phyloP scores from a whole-genome alignment of 2,113 vertebrate species.

The Ictalurus punctatus region DNA sequence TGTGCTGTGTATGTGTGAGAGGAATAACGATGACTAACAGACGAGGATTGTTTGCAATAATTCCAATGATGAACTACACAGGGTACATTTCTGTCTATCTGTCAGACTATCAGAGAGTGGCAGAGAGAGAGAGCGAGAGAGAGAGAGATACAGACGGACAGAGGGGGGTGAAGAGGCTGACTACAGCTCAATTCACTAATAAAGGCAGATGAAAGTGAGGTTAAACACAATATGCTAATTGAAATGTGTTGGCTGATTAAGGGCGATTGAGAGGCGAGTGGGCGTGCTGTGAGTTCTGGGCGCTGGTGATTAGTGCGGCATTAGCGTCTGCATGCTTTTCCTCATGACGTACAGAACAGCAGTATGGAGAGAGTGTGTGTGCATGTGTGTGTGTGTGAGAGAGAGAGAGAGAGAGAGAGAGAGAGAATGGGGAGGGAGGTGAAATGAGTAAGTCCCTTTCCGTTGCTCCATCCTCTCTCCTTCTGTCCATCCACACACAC shows the following conservation, averaged over 20 bases:
- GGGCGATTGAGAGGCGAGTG: conserved; percentile 59
- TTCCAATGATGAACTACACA: background rate
- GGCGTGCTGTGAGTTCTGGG: conserved; percentile 69
- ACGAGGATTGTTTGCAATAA: background rate
- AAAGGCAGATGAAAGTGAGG: conserved; percentile 62
- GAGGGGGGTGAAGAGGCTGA: conserved; percentile 41
- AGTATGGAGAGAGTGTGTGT: conserved; percentile 45
- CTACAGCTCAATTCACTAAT: conserved; percentile 50
- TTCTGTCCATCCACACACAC: conserved; percentile 23
- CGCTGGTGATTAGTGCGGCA: conserved; percentile 72
- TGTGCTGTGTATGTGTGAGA: conserved; percentile 7
- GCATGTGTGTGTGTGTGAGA: background rate
- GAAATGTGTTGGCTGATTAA: conserved; percentile 65
- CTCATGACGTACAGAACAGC: conserved; percentile 59
- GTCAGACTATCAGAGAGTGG: background rate
- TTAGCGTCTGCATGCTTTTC: conserved; percentile 68
- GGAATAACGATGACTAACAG: background rate
- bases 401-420: conserved; percentile 1
- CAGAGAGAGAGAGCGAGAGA: background rate
- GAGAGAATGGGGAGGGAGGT: conserved; percentile 9
- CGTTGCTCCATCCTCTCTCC: conserved; percentile 16
- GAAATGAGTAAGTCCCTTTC: conserved; percentile 43
- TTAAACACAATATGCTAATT: conserved; percentile 65
- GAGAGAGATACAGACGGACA: background rate
- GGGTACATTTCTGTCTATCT: background rate